Evolutionary conservation across 2,113 vertebrate species (phyloP).

Genomic region (Ceyx cyanopectus): DNA sequence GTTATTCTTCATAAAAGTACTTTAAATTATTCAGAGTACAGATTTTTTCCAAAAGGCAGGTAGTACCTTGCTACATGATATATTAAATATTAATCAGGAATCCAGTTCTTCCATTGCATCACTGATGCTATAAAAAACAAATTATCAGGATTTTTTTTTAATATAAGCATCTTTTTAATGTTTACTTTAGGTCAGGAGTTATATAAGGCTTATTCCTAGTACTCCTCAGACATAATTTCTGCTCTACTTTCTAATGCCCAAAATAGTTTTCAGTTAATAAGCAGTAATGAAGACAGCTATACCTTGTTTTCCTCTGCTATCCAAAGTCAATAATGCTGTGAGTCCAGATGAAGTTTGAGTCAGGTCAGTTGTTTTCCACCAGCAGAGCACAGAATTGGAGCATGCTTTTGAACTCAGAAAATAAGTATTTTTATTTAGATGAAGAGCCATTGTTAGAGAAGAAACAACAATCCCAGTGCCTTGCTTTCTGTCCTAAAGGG

Average conservation of each 20-base stretch:
- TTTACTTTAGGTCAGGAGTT: constrained; percentile 24
- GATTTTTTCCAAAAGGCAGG: background rate
- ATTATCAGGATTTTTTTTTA: background rate
- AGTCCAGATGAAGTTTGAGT: background rate
- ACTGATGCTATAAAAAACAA: background rate
- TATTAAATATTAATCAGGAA: background rate
- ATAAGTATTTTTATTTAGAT: background rate
- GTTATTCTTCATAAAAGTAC: background rate
- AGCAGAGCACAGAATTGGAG: background rate
- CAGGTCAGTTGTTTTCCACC: background rate
- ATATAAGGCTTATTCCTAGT: background rate
- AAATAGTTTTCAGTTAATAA: constrained; percentile 4
- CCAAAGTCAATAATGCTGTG: background rate
- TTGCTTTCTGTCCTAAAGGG: background rate
- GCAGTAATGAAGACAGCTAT: background rate
- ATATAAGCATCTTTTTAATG: background rate
- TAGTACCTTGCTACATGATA: background rate
- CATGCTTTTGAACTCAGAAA: background rate
- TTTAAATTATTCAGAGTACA: background rate
- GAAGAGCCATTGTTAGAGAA: background rate
- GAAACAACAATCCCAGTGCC: background rate
- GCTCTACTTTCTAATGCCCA: constrained; percentile 12
- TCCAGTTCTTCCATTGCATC: background rate
- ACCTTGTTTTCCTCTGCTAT: background rate
- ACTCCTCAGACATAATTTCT: constrained; percentile 2